These are phyloP conservation scores for Piezodorus guildinii DNA, from an alignment of 1,140 invertebrate genomes.

Conservation along the genomic window DNA sequence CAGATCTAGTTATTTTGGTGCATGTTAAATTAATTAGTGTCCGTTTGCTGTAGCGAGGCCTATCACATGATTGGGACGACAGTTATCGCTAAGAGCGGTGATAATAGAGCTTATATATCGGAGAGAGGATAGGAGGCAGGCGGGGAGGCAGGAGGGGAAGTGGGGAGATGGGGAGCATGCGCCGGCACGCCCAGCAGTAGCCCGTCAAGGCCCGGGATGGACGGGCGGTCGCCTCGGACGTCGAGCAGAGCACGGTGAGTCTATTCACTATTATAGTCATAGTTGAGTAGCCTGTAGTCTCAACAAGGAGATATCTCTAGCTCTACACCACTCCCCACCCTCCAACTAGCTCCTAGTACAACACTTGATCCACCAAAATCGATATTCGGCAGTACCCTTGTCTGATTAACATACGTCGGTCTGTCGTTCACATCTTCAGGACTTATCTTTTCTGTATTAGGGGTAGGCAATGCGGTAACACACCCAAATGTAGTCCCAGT, in stretches of 20 bases:
- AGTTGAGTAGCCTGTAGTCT: too few species aligned
- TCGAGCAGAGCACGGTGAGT: background rate
- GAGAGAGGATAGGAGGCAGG: background rate
- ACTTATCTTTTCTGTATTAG: too few species aligned
- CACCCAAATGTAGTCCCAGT: too few species aligned
- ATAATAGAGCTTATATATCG: background rate
- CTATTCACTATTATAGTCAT: too few species aligned
- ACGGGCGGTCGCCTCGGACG: conserved; percentile 1
- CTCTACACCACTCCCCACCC: too few species aligned
- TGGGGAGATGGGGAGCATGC: background rate
- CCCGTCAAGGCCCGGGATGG: conserved; percentile 9
- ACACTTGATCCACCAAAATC: background rate
- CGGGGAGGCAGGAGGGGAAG: background rate
- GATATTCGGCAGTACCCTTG: background rate
- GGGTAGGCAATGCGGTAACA: too few species aligned
- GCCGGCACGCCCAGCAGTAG: conserved; percentile 10
- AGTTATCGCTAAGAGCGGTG: background rate
- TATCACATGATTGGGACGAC: background rate
- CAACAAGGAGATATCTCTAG: too few species aligned
- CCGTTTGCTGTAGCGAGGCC: background rate
- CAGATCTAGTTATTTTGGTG: background rate
- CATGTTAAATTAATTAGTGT: background rate
- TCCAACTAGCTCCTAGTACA: too few species aligned
- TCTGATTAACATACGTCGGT: background rate
- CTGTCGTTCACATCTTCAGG: background rate